Evolutionary conservation across 2,888 invertebrate genomes (phyloP).

Genomic region (Andrena trimmerana): DNA sequence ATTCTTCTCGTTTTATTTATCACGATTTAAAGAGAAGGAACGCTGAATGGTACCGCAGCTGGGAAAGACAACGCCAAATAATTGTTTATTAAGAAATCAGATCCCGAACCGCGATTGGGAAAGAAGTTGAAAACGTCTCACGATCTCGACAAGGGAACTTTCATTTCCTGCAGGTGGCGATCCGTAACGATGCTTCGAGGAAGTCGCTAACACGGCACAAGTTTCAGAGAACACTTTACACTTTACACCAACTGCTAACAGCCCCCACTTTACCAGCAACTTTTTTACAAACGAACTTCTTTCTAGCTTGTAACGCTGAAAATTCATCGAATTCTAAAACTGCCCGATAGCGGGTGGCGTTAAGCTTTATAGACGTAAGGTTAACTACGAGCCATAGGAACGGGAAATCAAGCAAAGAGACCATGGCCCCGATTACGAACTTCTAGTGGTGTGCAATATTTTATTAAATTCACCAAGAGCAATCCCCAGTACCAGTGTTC

Average conservation of each 20-base stretch:
- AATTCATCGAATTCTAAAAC: slow-evolving; percentile 58
- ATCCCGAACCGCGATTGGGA: background rate
- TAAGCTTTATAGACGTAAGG: slow-evolving; percentile 43
- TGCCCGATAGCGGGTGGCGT: slow-evolving; percentile 15
- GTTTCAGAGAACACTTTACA: slow-evolving; percentile 35
- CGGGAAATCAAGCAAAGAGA: background rate
- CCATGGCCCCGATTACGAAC: background rate
- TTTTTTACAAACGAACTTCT: slow-evolving; percentile 33
- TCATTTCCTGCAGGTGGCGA: slow-evolving; percentile 22
- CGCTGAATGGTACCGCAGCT: too few species aligned
- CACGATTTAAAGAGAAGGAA: background rate
- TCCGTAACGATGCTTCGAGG: background rate
- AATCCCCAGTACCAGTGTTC: too few species aligned
- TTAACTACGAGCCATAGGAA: background rate
- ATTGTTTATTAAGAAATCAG: slow-evolving; percentile 7
- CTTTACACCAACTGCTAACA: slow-evolving; percentile 26
- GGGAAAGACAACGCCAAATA: background rate
- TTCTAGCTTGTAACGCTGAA: slow-evolving; percentile 33
- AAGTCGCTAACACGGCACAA: slow-evolving; percentile 19
- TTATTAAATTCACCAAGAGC: background rate
- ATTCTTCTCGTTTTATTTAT: background rate
- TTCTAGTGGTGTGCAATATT: slow-evolving; percentile 45
- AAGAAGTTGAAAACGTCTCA: background rate
- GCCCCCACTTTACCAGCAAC: slow-evolving; percentile 36
- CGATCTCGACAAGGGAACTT: background rate